Conservation (phyloP, 2,797 vertebrate species). For the Serranus cabrilla region DNA sequence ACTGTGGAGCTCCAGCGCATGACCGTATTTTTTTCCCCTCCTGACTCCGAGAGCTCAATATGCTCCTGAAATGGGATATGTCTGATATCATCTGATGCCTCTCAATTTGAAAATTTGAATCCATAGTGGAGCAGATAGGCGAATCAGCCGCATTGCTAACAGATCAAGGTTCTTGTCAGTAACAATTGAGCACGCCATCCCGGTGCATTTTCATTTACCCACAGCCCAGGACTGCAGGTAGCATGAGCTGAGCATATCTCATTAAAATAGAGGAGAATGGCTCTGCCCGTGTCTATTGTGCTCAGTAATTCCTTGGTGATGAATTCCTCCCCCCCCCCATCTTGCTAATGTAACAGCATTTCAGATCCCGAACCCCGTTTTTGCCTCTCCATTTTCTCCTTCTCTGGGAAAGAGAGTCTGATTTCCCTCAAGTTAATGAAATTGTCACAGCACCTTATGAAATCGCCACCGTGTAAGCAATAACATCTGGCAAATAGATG, state of each 20-base stretch:
- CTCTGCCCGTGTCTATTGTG: conserved; percentile 66
- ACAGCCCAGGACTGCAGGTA: conserved; percentile 51
- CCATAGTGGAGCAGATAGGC: conserved; percentile 5
- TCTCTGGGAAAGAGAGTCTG: conserved; percentile 66
- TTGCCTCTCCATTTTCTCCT: conserved; percentile 57
- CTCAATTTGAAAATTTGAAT: conserved; percentile 62
- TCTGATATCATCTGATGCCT: conserved; percentile 51
- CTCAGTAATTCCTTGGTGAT: conserved; percentile 70
- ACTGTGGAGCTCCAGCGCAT: conserved; percentile 28
- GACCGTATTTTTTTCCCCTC: conserved; percentile 15
- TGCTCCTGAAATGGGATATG: conserved; percentile 55
- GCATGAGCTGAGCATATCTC: conserved; percentile 67
- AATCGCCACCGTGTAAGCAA: conserved; percentile 83
- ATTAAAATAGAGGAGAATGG: conserved; percentile 74
- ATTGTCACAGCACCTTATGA: conserved; percentile 86
- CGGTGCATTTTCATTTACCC: conserved; percentile 66
- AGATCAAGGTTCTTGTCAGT: conserved; percentile 59
- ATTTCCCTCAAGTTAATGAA: conserved; percentile 82
- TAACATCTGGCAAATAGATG: conserved; percentile 87
- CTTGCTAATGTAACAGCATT: conserved; percentile 59
- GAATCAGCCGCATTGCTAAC: conserved; percentile 44
- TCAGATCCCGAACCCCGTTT: conserved; percentile 39
- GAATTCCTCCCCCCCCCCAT: conserved; percentile 60
- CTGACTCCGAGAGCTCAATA: conserved; percentile 40
- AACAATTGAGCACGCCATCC: conserved; percentile 54